phyloP scores from a whole-genome alignment of 2,888 invertebrate genomes.

The Sesamia inferens region DNA sequence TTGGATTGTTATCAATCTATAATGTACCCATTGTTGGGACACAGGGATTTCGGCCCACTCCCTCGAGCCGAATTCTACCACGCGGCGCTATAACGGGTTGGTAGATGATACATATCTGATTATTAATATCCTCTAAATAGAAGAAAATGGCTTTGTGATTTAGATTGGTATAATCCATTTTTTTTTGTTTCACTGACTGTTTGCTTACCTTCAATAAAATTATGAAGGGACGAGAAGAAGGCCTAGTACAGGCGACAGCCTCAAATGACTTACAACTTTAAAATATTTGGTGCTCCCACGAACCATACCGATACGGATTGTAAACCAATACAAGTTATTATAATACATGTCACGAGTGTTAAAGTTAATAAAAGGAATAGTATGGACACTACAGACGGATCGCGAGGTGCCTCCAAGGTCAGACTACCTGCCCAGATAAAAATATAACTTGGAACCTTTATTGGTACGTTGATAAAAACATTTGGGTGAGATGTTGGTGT shows the following conservation, averaged over 20 bases:
- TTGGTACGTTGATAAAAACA: constrained; percentile 26
- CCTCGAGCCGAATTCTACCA: too few relatives aligned
- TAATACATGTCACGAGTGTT: constrained; percentile 52
- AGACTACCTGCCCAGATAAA: constrained; percentile 53
- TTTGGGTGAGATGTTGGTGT: constrained; percentile 11
- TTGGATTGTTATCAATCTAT: not conserved
- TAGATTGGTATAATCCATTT: too few relatives aligned
- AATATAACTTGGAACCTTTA: constrained; percentile 40
- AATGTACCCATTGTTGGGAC: too few relatives aligned
- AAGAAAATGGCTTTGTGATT: too few relatives aligned
- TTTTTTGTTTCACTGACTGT: too few relatives aligned
- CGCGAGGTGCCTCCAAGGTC: constrained; percentile 49
- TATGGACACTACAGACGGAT: constrained; percentile 21
- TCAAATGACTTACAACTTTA: not conserved
- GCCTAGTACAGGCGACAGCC: not conserved
- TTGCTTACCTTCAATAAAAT: too few relatives aligned
- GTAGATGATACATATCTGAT: too few relatives aligned
- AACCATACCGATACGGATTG: constrained; percentile 11
- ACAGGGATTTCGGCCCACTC: too few relatives aligned
- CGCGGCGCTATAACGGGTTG: too few relatives aligned
- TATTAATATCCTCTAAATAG: too few relatives aligned
- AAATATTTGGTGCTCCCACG: constrained; percentile 21
- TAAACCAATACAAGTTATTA: constrained; percentile 39
- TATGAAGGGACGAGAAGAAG: too few relatives aligned
- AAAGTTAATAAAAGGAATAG: constrained; percentile 43